These are phyloP conservation scores for Erpobdella octoculata DNA, from an alignment of 2,888 invertebrate genomes.

Conservation along the genomic window DNA sequence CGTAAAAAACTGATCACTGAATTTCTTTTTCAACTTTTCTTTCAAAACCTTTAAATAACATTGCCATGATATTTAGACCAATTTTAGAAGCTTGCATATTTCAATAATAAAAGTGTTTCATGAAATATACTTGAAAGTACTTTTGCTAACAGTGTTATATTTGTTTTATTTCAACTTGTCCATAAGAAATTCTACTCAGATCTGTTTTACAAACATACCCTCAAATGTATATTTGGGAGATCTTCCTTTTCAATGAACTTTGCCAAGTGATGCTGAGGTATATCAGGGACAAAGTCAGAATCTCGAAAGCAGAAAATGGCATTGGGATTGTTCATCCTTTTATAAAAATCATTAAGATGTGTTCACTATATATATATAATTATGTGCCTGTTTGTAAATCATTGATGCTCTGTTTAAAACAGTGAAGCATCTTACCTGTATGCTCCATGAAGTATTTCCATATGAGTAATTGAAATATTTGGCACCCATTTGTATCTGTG, in stretches of 20 bases:
- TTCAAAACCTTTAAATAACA: constrained; percentile 28
- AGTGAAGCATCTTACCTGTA: constrained; percentile 21
- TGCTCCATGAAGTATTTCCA: constrained; percentile 50
- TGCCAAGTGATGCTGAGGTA: constrained; percentile 38
- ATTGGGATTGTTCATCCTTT: constrained; percentile 45
- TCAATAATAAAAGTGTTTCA: too few relatives aligned
- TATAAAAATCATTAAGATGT: background rate
- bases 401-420: background rate
- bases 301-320: constrained; percentile 46
- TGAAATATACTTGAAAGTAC: too few relatives aligned
- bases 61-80: too few relatives aligned
- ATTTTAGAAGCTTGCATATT: too few relatives aligned
- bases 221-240: constrained; percentile 24
- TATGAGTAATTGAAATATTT: constrained; percentile 48
- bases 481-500: constrained; percentile 46
- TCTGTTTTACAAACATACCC: constrained; percentile 28
- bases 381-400: background rate
- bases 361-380: too few relatives aligned
- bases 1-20: constrained; percentile 26
- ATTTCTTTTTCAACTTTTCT: constrained; percentile 27
- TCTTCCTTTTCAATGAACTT: constrained; percentile 30
- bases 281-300: constrained; percentile 37
- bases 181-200: too few relatives aligned
- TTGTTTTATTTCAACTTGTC: too few relatives aligned
- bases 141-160: too few relatives aligned